Conservation (phyloP, 2,888 invertebrate species). For the Gortyna flavago region DNA sequence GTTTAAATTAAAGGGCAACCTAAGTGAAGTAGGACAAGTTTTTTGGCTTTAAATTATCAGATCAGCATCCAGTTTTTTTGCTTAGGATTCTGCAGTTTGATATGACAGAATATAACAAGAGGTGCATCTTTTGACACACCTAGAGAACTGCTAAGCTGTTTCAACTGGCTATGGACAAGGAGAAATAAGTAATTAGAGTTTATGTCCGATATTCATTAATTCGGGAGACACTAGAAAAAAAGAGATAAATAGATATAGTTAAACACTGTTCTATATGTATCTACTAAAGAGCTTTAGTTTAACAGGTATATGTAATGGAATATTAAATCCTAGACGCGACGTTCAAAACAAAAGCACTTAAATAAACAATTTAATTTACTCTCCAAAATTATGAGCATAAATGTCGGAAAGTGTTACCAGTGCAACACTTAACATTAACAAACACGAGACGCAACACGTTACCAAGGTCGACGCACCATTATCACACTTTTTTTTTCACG, state of each 20-base stretch:
- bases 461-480: conserved; percentile 70
- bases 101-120: background rate
- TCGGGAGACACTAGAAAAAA: background rate
- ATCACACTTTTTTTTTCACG: conserved; percentile 68
- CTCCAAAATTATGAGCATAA: conserved; percentile 20
- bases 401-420: conserved; percentile 56
- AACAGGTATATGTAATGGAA: background rate
- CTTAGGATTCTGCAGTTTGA: background rate
- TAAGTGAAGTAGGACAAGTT: background rate
- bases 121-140: background rate
- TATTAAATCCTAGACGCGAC: background rate
- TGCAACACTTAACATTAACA: conserved; percentile 54
- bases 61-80: background rate
- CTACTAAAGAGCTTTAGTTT: background rate
- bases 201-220: background rate
- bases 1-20: conserved; percentile 12
- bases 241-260: background rate
- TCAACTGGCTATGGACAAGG: background rate
- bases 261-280: background rate
- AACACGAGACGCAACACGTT: conserved; percentile 55
- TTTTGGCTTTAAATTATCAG: background rate
- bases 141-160: background rate
- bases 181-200: background rate
- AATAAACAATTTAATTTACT: conserved; percentile 21
- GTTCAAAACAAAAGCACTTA: conserved; percentile 19